Evolutionary conservation across 2,797 vertebrate genomes (phyloP), one percentile per base, ranked within the genome.

Genomic region (Neopelma chrysocephalum): DNA sequence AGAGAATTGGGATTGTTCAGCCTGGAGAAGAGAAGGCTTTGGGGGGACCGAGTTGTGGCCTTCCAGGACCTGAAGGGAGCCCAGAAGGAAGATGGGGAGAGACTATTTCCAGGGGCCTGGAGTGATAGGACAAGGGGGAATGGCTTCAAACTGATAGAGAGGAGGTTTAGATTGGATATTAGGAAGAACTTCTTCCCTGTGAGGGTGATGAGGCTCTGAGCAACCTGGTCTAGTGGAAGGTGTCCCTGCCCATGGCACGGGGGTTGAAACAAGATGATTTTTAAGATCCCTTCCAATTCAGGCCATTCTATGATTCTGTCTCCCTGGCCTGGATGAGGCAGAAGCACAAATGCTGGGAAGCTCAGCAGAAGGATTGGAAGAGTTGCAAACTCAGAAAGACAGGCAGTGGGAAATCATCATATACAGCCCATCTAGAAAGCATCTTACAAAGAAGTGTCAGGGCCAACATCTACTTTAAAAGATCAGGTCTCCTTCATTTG

Each of bases 131-230:
- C 25, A 48, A 18, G 32, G 19, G 12, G 4, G 0, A 64, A 36
- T 64, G 31, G 10, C 3, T 27, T 42, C 2, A 27, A 0, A 54
- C 6, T 34, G 42, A 26, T 10, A 64, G 31, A 26, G 3, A 0
- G 3, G 0, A 42, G 22, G 15, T 1, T 56, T 36, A 27, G 26
- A 32, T 34, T 2, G 26, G 42, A 36, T 36, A 43, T 13, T 0
- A 0, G 8, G 57, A 9, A 64, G 10, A 56, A 50, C 32, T 32
- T 65, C 1, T 50, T 43, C 12, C 12, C n/a, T n/a, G 32, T 23
- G 18, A 50, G 12, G 3, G 6, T 87, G 66, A 48, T 1, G 12
- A 14, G 7, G 15, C 4, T 76, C 3, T 4, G 71, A 82, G 50
- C 13, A 56, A 9, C 0, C 6, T 64, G 57, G 27, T 6, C 9